Conservation (phyloP, 2,888 invertebrate genomes). For the Platerodrilus igneus region DNA sequence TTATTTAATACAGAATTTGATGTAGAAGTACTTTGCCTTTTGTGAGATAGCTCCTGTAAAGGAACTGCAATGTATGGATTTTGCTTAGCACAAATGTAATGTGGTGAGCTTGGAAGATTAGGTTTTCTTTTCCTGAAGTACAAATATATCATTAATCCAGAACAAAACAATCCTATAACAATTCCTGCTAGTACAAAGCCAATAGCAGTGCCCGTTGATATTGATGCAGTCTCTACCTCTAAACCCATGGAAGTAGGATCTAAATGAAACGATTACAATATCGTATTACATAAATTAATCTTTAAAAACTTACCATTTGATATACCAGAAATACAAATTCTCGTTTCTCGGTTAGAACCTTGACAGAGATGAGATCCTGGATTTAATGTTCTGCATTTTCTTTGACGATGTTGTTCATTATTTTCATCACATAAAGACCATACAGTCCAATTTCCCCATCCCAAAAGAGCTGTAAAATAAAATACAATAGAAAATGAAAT, state of each 20-base stretch:
- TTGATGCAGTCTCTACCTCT: constrained; percentile 12
- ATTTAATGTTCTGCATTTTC: constrained; percentile 57
- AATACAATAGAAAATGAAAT: constrained; percentile 8
- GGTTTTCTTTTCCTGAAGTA: constrained; percentile 48
- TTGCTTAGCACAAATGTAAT: constrained; percentile 75
- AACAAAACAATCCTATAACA: constrained; percentile 36
- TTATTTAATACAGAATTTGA: constrained; percentile 43
- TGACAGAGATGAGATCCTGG: constrained; percentile 60
- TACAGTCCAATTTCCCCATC: constrained; percentile 72
- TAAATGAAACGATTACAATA: constrained; percentile 4
- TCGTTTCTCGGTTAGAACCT: constrained; percentile 64
- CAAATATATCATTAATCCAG: constrained; percentile 35
- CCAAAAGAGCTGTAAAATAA: constrained; percentile 59
- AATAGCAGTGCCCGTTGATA: constrained; percentile 20
- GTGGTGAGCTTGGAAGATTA: constrained; percentile 70
- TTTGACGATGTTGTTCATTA: constrained; percentile 64
- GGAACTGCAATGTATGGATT: constrained; percentile 83
- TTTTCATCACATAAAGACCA: constrained; percentile 65
- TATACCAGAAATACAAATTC: constrained; percentile 53
- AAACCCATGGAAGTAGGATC: constrained; percentile 30
- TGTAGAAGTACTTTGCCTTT: constrained; percentile 43
- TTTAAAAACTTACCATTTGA: constrained; percentile 38
- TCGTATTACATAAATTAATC: constrained; percentile 4
- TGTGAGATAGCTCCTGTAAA: constrained; percentile 64
- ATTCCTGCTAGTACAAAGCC: constrained; percentile 24